phyloP scores from a whole-genome alignment of 2,888 invertebrate genomes.

The Nephrotoma appendiculata region DNA sequence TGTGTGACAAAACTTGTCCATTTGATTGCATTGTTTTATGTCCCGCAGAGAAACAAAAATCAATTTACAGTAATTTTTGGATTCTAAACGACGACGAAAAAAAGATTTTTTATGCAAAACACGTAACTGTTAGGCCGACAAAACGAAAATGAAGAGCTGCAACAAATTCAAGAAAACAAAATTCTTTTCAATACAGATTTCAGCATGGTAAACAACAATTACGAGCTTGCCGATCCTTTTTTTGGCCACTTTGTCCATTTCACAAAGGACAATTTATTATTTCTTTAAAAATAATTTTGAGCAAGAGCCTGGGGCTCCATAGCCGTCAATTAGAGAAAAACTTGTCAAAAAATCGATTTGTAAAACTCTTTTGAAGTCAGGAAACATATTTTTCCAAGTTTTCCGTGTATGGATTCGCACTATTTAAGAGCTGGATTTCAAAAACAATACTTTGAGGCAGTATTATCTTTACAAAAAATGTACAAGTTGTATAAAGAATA shows the following conservation, averaged over 20 bases:
- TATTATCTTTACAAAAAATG: conserved; percentile 5
- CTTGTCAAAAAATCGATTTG: conserved; percentile 1
- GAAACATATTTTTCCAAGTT: neutral
- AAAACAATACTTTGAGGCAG: conserved; percentile 9
- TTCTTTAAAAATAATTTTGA: conserved; percentile 7
- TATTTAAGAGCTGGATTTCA: conserved; percentile 6
- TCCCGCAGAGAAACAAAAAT: too few relatives aligned
- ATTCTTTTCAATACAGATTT: neutral
- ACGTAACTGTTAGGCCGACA: neutral
- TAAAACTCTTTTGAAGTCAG: neutral
- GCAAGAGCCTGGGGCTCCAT: neutral
- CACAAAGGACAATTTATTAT: conserved; percentile 2
- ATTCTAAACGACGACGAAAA: too few relatives aligned
- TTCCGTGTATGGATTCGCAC: conserved; percentile 7
- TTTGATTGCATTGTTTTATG: too few relatives aligned
- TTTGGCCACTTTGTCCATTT: neutral
- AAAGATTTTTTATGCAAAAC: neutral
- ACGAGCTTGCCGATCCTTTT: neutral
- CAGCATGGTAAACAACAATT: neutral
- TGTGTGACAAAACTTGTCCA: too few relatives aligned
- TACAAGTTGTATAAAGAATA: conserved; percentile 6
- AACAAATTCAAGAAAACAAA: neutral
- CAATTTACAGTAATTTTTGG: too few relatives aligned
- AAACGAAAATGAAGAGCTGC: neutral
- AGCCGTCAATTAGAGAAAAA: conserved; percentile 2